These are phyloP conservation scores for Brachionus paranguensis DNA, from an alignment of 1,140 invertebrate genomes.

Conservation along the genomic window DNA sequence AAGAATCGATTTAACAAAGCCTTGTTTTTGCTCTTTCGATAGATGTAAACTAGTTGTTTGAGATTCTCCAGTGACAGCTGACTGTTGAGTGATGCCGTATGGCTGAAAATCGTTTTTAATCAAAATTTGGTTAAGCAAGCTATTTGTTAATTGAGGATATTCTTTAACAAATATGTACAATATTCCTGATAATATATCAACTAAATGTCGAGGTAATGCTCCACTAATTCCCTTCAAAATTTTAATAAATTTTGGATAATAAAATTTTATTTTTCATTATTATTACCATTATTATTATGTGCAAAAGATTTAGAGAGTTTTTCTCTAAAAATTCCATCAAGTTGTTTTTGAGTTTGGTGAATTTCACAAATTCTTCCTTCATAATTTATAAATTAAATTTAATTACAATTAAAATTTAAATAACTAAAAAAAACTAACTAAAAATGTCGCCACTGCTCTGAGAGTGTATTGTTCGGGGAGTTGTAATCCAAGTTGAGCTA, in stretches of 20 bases:
- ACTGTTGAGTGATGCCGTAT: background rate
- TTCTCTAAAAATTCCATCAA: conserved; percentile 33
- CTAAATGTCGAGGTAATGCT: conserved; percentile 33
- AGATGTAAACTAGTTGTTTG: background rate
- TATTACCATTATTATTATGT: conserved; percentile 26
- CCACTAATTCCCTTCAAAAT: conserved; percentile 25
- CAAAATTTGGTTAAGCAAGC: conserved; percentile 16
- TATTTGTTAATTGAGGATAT: conserved; percentile 38
- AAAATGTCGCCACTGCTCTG: conserved; percentile 26
- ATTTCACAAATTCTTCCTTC: conserved; percentile 39
- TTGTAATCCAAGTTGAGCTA: conserved; percentile 33
- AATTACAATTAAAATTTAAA: background rate
- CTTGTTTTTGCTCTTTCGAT: conserved; percentile 30
- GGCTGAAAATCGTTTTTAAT: conserved; percentile 40
- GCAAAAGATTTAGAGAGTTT: background rate
- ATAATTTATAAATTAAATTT: background rate
- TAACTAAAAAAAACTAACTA: background rate
- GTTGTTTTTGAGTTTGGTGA: conserved; percentile 12
- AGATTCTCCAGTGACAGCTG: background rate
- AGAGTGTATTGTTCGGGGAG: conserved; percentile 36
- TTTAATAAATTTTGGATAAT: background rate
- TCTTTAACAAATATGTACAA: conserved; percentile 33
- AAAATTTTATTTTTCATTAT: background rate
- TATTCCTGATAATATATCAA: conserved; percentile 24
- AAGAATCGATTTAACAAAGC: conserved; percentile 3